Percentiles rank a stretch among this genome's conserved stretches.
Conservation (phyloP, 2,888 invertebrate genomes). For the Limnephilus lunatus region DNA sequence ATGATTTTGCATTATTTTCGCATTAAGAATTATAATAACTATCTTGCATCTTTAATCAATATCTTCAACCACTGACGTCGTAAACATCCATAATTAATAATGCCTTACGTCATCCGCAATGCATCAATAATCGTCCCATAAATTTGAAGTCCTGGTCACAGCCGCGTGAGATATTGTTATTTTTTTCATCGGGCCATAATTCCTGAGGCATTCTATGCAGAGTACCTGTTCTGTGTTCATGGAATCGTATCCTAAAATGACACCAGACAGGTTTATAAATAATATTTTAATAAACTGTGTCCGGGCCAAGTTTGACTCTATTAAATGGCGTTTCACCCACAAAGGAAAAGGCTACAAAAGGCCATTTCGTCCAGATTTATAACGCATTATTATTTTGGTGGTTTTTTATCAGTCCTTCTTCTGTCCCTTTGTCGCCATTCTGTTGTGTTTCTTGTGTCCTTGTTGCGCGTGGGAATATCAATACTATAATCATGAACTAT, state of each 20-base stretch:
- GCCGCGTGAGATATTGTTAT: slow-evolving; percentile 46
- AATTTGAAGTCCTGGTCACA: not conserved
- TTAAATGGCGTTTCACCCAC: slow-evolving; percentile 61
- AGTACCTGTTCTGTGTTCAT: slow-evolving; percentile 29
- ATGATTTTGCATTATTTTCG: no score
- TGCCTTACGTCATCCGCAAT: not conserved
- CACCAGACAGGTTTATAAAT: slow-evolving; percentile 61
- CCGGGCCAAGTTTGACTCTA: slow-evolving; percentile 57
- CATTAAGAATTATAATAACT: no score
- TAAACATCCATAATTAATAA: not conserved
- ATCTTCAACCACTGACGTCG: not conserved
- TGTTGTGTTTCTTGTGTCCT: slow-evolving; percentile 11
- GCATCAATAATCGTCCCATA: not conserved
- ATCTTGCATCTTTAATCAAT: not conserved
- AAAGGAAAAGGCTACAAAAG: slow-evolving; percentile 52
- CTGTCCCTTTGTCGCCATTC: slow-evolving; percentile 28
- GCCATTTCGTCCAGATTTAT: slow-evolving; percentile 47
- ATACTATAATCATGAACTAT: not conserved
- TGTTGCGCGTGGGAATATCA: not conserved
- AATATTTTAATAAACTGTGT: slow-evolving; percentile 61
- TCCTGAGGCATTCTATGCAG: slow-evolving; percentile 23
- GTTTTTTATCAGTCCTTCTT: slow-evolving; percentile 22
- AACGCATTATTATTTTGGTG: slow-evolving; percentile 27
- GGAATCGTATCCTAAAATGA: slow-evolving; percentile 56
- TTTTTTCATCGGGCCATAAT: slow-evolving; percentile 29